phyloP scores from a whole-genome alignment of 2,888 invertebrate species.

The Kryphioiulus occultus region DNA sequence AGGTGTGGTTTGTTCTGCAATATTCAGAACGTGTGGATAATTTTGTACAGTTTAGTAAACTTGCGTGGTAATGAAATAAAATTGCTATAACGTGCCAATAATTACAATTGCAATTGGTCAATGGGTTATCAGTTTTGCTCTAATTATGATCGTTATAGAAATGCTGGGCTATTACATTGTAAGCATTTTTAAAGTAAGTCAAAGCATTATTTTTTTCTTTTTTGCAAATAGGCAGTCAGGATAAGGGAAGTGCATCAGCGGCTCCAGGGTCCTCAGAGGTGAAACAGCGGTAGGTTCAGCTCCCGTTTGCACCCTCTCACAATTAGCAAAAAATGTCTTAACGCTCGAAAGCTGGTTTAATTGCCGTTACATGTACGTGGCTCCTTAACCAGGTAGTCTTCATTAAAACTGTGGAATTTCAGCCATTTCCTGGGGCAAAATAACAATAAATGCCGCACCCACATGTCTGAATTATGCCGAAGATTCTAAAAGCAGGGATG shows the following conservation, averaged over 20 bases:
- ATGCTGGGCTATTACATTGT: background rate
- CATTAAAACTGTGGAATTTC: background rate
- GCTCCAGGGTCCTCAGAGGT: background rate
- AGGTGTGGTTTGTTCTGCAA: too few species aligned
- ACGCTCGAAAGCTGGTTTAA: background rate
- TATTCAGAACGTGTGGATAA: too few species aligned
- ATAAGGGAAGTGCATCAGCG: conserved; percentile 1
- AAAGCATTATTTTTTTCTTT: background rate
- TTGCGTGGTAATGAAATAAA: background rate
- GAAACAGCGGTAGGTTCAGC: background rate
- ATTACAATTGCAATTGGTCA: background rate
- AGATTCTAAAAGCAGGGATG: background rate
- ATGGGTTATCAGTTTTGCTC: background rate
- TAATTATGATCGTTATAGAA: background rate
- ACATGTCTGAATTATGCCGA: background rate
- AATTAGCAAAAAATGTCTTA: background rate
- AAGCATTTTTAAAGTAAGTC: background rate
- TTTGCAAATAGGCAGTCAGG: background rate
- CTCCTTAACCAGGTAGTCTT: background rate
- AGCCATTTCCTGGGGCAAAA: background rate
- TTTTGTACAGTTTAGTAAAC: too few species aligned
- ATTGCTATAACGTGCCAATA: background rate
- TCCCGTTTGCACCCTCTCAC: background rate
- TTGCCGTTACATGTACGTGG: conserved; percentile 1
- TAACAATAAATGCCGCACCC: background rate